Conservation (phyloP, 2,113 vertebrate genomes). For the Terrapene triunguis region DNA sequence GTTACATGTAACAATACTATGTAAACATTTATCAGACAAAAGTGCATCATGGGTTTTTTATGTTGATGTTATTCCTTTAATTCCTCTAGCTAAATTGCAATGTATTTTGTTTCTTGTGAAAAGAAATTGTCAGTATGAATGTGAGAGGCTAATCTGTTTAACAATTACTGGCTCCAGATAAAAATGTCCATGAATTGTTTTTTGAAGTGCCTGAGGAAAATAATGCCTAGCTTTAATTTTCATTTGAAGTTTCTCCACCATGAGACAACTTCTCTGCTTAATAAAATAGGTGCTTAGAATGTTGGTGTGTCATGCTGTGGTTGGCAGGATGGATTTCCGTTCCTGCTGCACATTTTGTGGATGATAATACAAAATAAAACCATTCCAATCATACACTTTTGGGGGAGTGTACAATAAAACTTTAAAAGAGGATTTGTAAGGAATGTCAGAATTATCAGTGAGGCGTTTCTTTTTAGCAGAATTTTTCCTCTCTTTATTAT, state of each 20-base stretch:
- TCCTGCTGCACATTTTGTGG: conserved; percentile 15
- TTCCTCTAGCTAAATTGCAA: conserved; percentile 9
- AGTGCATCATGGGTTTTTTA: not conserved
- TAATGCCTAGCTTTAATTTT: conserved; percentile 41
- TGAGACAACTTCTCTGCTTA: conserved; percentile 35
- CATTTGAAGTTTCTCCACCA: conserved; percentile 27
- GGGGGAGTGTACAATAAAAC: conserved; percentile 12
- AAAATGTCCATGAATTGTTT: conserved; percentile 3
- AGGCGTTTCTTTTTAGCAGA: not conserved
- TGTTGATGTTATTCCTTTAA: not conserved
- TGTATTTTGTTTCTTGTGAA: not conserved
- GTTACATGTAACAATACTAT: not conserved
- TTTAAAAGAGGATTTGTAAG: conserved; percentile 7
- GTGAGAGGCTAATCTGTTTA: conserved; percentile 3
- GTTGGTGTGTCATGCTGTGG: not conserved
- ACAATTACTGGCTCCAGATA: not conserved
- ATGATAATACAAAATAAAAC: not conserved
- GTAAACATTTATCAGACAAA: not conserved
- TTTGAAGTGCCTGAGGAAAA: conserved; percentile 14
- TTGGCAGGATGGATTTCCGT: conserved; percentile 42
- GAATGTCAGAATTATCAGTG: conserved; percentile 8
- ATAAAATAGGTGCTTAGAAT: not conserved
- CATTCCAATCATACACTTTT: not conserved
- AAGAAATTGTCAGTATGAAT: not conserved
- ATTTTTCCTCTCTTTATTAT: not conserved